These are phyloP conservation scores for Aepyceros melampus DNA, from an alignment of 2,113 vertebrate species.

Conservation along the genomic window DNA sequence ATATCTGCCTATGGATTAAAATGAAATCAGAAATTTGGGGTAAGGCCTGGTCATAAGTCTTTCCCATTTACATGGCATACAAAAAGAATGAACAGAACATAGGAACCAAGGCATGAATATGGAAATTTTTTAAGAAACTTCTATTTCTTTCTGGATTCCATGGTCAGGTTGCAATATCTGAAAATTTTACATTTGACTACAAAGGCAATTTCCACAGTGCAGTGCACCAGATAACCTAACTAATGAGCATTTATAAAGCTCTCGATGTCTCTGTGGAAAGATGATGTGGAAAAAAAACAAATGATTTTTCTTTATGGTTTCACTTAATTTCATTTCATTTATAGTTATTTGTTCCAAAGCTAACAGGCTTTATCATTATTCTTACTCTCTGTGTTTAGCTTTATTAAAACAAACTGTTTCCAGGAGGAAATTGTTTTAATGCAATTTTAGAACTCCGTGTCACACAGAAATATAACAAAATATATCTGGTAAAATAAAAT, in stretches of 20 bases:
- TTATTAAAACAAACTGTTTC: constrained; percentile 45
- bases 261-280: neutral
- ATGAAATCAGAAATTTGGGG: neutral
- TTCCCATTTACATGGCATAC: neutral
- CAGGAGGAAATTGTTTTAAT: constrained; percentile 31
- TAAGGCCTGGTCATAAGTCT: neutral
- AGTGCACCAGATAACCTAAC: neutral
- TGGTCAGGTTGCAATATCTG: neutral
- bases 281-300: neutral
- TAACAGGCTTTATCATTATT: constrained; percentile 17
- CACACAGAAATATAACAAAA: constrained; percentile 20
- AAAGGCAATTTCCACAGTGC: neutral
- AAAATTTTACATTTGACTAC: neutral
- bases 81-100: neutral
- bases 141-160: neutral
- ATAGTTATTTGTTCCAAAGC: neutral
- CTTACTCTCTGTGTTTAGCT: neutral
- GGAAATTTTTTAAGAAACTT: neutral
- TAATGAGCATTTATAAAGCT: neutral
- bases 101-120: neutral
- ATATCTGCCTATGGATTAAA: neutral
- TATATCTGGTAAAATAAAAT: neutral
- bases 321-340: constrained; percentile 9
- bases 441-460: neutral
- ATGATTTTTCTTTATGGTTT: neutral